Evolutionary conservation across 2,888 invertebrate genomes (phyloP), one percentile per base, ranked within the genome.

Genomic region (Eupithecia dodoneata): DNA sequence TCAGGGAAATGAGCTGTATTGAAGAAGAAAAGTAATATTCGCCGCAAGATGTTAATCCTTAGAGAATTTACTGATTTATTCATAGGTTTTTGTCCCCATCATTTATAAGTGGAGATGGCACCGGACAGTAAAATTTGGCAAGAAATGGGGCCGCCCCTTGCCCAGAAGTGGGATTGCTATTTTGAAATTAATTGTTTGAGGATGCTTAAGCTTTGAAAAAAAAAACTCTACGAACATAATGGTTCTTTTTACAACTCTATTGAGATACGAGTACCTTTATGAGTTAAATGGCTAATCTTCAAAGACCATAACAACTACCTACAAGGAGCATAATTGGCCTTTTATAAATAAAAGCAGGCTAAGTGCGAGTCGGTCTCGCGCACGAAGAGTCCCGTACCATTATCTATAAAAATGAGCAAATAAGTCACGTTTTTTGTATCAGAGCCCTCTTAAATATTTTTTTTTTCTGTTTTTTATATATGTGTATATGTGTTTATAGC

Each of bases 1-100:
- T 63, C 30, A 30, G 63, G 63, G 63, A 63, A 63, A 59, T 59
- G 59, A 59, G 18, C 63, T 63, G 63, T 63, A 63, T 59, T 18
- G 55, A n/a, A 59, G 9, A 63, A 30, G 63, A 59, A n/a, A 55
- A 59, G 18, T 30, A 30, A 63, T 30, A 63, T 63, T 30, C 18
- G 10, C 59, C 18, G 12, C 30, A 63, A 12, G 63, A 63, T 30
- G 12, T 63, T 63, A 10, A 10, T 63, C 30, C 63, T 18, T 30
- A 30, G 63, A 30, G 12, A 18, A 63, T 18, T 30, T 30, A 59
- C 59, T 59, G 1, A 59, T 59, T 30, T 63, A 63, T 30, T 63
- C 10, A 63, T 63, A 12, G n/a, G 63, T 63, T 30, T 30, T 30
- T 30, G 30, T 30, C 30, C 30, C 30, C 30, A 63, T 63, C 30